phyloP scores from a whole-genome alignment of 1,140 invertebrate genomes.

The Ptiloglossa arizonensis region DNA sequence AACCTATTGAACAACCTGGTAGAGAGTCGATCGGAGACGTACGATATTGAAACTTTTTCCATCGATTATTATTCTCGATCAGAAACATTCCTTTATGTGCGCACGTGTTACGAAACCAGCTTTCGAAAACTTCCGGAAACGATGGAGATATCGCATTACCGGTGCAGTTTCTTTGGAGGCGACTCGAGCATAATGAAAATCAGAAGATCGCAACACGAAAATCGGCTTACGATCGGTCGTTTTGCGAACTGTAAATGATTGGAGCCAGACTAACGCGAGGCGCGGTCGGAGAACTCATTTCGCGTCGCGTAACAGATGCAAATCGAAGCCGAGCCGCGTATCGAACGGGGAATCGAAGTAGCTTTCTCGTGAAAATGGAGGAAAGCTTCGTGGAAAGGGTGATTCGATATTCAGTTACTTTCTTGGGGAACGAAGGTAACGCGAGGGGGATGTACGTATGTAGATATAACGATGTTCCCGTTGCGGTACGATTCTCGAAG shows the following conservation, averaged over 20 bases:
- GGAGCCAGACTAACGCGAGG: neutral
- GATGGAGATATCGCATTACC: neutral
- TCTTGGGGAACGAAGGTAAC: neutral
- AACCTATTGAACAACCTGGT: no score
- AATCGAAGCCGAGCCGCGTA: conserved; percentile 10
- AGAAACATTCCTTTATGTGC: no score
- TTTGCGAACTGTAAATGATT: neutral
- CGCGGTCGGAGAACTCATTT: conserved; percentile 24
- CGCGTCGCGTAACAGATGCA: conserved; percentile 37
- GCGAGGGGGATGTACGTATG: no score
- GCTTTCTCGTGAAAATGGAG: conserved; percentile 28
- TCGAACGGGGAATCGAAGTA: conserved; percentile 9
- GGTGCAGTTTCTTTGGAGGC: neutral
- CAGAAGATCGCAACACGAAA: conserved; percentile 15
- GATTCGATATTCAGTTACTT: conserved; percentile 66
- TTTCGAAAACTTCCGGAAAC: no score
- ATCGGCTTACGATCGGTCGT: conserved; percentile 7
- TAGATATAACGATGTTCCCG: no score
- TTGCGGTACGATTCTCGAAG: conserved; percentile 30
- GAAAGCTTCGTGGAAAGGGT: conserved; percentile 36
- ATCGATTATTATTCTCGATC: no score
- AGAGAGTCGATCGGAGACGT: no score
- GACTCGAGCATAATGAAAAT: conserved; percentile 1
- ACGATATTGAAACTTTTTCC: no score
- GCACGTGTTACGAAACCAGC: no score